Evolutionary conservation across 2,888 invertebrate genomes (phyloP).

Genomic region (Labia minor): DNA sequence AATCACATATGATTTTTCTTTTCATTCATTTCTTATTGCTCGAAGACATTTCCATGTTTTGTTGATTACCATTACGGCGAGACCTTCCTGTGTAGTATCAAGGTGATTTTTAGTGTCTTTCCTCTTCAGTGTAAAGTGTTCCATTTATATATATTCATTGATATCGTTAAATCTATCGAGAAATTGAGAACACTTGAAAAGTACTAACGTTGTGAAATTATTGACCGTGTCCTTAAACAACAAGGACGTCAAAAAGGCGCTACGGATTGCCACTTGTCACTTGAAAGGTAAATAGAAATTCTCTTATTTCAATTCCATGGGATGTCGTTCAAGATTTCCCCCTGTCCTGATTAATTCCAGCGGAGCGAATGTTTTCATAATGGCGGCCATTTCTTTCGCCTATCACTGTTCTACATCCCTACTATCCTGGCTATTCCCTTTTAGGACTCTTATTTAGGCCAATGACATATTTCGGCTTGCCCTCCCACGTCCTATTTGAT

Average conservation of each 20-base stretch:
- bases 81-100: neutral
- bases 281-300: neutral
- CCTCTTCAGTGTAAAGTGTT: neutral
- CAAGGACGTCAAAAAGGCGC: neutral
- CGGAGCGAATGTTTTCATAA: slow-evolving; percentile 2
- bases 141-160: neutral
- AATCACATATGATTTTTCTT: neutral
- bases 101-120: neutral
- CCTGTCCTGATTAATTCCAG: neutral
- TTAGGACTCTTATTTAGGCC: neutral
- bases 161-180: too few species aligned
- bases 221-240: neutral
- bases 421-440: neutral
- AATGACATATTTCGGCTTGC: neutral
- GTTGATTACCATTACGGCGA: neutral
- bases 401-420: neutral
- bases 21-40: too few species aligned
- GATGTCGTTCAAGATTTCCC: neutral
- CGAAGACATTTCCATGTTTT: neutral
- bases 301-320: neutral
- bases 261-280: neutral
- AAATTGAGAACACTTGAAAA: too few species aligned
- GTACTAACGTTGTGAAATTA: neutral
- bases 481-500: neutral
- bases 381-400: neutral